Evolutionary conservation across 2,113 vertebrate species (phyloP).

Genomic region (Trichechus manatus): DNA sequence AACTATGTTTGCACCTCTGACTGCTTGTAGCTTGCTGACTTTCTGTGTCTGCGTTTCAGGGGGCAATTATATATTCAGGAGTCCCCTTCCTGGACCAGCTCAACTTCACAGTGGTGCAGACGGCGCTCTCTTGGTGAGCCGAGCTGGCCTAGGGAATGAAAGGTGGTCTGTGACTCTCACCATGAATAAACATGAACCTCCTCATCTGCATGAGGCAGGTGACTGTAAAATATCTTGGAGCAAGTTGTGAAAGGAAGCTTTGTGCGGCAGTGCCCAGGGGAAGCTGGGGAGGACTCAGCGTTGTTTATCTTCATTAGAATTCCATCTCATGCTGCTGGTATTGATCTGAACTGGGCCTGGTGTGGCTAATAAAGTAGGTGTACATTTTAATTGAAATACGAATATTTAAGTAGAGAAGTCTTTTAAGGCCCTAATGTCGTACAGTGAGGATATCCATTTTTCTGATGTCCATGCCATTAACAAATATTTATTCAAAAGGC

Average conservation of each 20-base stretch:
- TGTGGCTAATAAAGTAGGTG: conserved; percentile 72
- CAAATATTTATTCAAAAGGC: conserved; percentile 62
- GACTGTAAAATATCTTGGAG: conserved; percentile 80
- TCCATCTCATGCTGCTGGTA: conserved; percentile 64
- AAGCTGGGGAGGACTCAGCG: neutral
- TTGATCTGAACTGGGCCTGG: conserved; percentile 68
- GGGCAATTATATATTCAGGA: conserved; percentile 67
- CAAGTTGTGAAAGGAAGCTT: conserved; percentile 79
- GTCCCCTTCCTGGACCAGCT: conserved; percentile 46
- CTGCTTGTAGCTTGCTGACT: conserved; percentile 59
- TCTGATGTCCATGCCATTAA: conserved; percentile 59
- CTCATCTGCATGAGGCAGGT: conserved; percentile 82
- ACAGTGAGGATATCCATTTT: conserved; percentile 59
- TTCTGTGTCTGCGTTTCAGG: conserved; percentile 59
- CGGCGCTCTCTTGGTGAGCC: conserved; percentile 31
- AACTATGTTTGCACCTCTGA: neutral
- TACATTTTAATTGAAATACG: conserved; percentile 75
- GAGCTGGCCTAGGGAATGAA: conserved; percentile 80
- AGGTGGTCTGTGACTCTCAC: conserved; percentile 80
- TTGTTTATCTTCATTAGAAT: conserved; percentile 81
- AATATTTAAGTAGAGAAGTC: conserved; percentile 65
- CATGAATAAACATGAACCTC: conserved; percentile 80
- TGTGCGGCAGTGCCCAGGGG: conserved; percentile 59
- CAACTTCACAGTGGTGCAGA: conserved; percentile 43
- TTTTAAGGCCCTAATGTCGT: conserved; percentile 41